A percentile compares a stretch with the other conserved stretches of the same genome.
These are phyloP conservation scores for Criorhina ranunculi DNA, from an alignment of 2,888 invertebrate genomes.

Conservation along the genomic window DNA sequence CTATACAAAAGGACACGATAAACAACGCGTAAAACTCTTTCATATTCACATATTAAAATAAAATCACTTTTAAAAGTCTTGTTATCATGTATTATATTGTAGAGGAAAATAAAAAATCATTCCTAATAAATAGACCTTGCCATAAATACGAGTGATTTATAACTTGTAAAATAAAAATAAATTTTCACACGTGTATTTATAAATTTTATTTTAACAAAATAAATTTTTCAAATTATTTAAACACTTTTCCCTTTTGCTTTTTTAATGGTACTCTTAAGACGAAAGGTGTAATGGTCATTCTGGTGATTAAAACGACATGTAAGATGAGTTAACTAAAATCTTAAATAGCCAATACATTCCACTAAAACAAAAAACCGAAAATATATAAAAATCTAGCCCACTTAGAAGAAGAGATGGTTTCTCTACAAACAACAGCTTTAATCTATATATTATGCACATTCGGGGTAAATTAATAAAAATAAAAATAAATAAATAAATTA, in stretches of 20 bases:
- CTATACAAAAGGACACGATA: too few relatives aligned
- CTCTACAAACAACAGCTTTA: slow-evolving; percentile 20
- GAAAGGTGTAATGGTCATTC: slow-evolving; percentile 19
- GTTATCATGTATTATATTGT: neutral
- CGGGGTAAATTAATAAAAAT: slow-evolving; percentile 2
- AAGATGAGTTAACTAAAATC: slow-evolving; percentile 10
- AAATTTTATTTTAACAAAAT: neutral
- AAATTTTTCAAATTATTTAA: neutral
- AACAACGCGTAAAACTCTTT: too few relatives aligned
- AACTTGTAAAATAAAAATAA: slow-evolving; percentile 9
- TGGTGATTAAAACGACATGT: slow-evolving; percentile 33
- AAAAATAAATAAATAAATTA: slow-evolving; percentile 10
- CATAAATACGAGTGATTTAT: slow-evolving; percentile 54
- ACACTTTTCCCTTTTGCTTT: neutral
- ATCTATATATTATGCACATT: slow-evolving; percentile 3
- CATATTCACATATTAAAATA: too few relatives aligned
- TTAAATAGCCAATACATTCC: slow-evolving; percentile 27
- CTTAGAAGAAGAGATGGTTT: slow-evolving; percentile 16
- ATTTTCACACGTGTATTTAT: neutral
- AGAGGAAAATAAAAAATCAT: slow-evolving; percentile 12
- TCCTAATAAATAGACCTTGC: slow-evolving; percentile 71
- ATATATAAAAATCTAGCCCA: slow-evolving; percentile 22
- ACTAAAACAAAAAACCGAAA: slow-evolving; percentile 6
- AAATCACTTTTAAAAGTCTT: neutral
- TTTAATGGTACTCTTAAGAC: neutral